Conservation (phyloP, 2,113 vertebrate genomes). For the Panthera leo region DNA sequence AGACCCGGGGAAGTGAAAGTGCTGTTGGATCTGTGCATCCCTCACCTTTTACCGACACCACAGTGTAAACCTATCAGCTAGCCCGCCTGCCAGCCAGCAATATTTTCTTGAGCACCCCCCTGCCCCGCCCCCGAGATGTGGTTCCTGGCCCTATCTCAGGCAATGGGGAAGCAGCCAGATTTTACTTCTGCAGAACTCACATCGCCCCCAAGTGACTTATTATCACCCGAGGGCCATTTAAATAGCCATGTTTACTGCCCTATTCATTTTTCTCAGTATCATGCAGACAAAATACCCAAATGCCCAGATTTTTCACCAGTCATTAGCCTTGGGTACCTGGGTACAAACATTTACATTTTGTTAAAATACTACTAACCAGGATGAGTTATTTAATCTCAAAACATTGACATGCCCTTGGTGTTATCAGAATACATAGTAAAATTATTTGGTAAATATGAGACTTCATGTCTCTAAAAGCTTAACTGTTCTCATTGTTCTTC, state of each 20-base stretch:
- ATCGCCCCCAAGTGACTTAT: constrained; percentile 63
- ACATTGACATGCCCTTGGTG: constrained; percentile 57
- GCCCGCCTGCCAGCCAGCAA: neutral
- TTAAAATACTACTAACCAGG: neutral
- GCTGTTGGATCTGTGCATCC: constrained; percentile 11
- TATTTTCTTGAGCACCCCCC: neutral
- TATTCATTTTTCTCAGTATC: neutral
- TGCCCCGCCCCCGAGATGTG: neutral
- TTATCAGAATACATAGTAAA: constrained; percentile 47
- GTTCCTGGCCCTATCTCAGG: neutral
- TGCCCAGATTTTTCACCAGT: neutral
- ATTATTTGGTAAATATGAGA: neutral
- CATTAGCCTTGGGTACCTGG: neutral
- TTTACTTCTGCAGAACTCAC: constrained; percentile 59
- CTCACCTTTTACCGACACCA: neutral
- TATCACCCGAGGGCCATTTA: neutral
- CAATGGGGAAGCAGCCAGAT: neutral
- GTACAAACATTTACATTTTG: neutral
- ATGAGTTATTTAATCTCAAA: constrained; percentile 47
- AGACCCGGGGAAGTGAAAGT: neutral
- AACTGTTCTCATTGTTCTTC: constrained; percentile 27
- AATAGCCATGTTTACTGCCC: neutral
- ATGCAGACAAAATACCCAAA: neutral
- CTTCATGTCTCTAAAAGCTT: neutral
- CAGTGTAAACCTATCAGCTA: neutral